Percentiles rank a stretch among this genome's conserved stretches.
Conservation (phyloP, 2,113 vertebrate genomes). For the Morone chrysops region DNA sequence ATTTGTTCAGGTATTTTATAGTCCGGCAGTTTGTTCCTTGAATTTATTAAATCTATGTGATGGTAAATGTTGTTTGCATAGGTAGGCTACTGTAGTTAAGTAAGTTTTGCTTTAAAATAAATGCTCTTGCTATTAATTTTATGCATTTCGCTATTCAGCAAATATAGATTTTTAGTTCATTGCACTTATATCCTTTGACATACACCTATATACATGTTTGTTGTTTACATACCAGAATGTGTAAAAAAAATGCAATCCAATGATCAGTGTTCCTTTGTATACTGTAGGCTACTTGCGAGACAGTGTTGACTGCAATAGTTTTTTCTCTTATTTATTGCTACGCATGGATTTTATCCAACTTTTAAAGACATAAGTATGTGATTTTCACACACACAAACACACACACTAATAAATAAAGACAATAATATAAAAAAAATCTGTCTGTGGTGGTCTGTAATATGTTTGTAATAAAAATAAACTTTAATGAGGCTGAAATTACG, state of each 20-base stretch:
- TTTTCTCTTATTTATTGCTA: slow-evolving; percentile 15
- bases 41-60: slow-evolving; percentile 29
- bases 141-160: slow-evolving; percentile 26
- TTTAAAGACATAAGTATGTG: slow-evolving; percentile 33
- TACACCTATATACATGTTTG: slow-evolving; percentile 8
- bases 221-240: slow-evolving; percentile 22
- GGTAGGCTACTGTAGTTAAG: neutral
- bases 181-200: neutral
- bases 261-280: slow-evolving; percentile 36
- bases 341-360: slow-evolving; percentile 1
- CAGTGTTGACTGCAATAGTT: neutral
- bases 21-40: slow-evolving; percentile 36
- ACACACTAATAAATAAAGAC: slow-evolving; percentile 18
- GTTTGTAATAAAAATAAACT: neutral
- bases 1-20: slow-evolving; percentile 58
- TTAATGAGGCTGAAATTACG: neutral
- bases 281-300: slow-evolving; percentile 25
- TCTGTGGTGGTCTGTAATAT: neutral
- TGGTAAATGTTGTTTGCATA: slow-evolving; percentile 43
- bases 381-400: slow-evolving; percentile 12
- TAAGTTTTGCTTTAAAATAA: slow-evolving; percentile 45
- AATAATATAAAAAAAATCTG: neutral
- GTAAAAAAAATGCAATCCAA: slow-evolving; percentile 20
- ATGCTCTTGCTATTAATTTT: slow-evolving; percentile 4
- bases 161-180: slow-evolving; percentile 37